phyloP scores from a whole-genome alignment of 2,797 vertebrate genomes.

The Acanthornis magna region DNA sequence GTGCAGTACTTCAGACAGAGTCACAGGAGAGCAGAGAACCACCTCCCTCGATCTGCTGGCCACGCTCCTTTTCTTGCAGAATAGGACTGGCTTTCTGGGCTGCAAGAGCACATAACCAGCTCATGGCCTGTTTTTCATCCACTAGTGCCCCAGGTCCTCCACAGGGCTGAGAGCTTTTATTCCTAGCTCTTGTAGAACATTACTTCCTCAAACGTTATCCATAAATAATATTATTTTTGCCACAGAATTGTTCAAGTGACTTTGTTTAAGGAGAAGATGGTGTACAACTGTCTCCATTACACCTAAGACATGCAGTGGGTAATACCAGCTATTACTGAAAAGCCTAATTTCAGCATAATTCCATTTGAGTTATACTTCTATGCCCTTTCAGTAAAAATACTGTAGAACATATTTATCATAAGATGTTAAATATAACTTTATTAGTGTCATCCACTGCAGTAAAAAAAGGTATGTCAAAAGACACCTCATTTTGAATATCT shows the following conservation, averaged over 20 bases:
- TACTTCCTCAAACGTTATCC: not conserved
- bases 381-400: not conserved
- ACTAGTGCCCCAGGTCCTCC: not conserved
- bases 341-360: not conserved
- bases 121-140: not conserved
- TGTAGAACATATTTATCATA: not conserved
- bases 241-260: not conserved
- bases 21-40: not conserved
- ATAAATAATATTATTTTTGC: not conserved
- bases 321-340: not conserved
- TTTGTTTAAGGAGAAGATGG: not conserved
- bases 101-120: not conserved
- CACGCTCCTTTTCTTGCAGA: not conserved
- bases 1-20: not conserved
- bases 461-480: not conserved
- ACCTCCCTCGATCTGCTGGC: fast-evolving
- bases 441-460: not conserved
- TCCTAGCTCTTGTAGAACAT: not conserved
- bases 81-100: not conserved
- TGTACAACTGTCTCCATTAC: not conserved
- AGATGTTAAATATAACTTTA: not conserved
- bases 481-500: not conserved
- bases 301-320: too few relatives aligned
- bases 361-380: not conserved
- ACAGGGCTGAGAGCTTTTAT: not conserved